These are phyloP conservation scores for Melospiza georgiana DNA, from an alignment of 2,113 vertebrate genomes.

Conservation along the genomic window DNA sequence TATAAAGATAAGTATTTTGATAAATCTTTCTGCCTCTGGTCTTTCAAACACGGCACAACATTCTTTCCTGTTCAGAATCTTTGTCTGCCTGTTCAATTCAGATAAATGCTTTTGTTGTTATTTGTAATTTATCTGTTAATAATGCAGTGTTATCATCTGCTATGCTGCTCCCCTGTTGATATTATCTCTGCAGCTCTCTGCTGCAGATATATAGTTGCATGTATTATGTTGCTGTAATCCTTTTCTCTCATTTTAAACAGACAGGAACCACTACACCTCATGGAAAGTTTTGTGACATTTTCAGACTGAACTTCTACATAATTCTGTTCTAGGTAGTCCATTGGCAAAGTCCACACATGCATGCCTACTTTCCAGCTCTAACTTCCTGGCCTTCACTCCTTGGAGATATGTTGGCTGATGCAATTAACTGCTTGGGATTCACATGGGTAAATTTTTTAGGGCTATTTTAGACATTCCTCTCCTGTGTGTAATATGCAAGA, in stretches of 20 bases:
- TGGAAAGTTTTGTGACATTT: not conserved
- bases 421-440: conserved; percentile 97
- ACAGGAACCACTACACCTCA: not conserved
- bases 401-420: conserved; percentile 95
- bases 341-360: conserved; percentile 99
- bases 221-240: not conserved
- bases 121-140: conserved; percentile 53
- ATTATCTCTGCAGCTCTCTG: not conserved
- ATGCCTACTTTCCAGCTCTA: conserved; percentile 93
- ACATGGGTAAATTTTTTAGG: conserved; percentile 85
- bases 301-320: not conserved
- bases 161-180: not conserved
- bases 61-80: conserved; percentile 54
- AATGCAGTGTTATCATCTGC: conserved; percentile 16
- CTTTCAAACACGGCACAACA: not conserved
- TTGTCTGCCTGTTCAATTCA: conserved; percentile 42
- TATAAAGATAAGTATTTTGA: not conserved
- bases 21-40: not conserved
- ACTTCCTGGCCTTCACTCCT: conserved; percentile 96
- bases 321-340: conserved; percentile 86
- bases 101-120: conserved; percentile 63
- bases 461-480: not conserved
- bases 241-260: not conserved
- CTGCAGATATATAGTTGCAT: not conserved
- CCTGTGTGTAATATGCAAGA: not conserved